Evolutionary conservation across 2,797 vertebrate genomes (phyloP).

Genomic region (Clarias laeviceps): DNA sequence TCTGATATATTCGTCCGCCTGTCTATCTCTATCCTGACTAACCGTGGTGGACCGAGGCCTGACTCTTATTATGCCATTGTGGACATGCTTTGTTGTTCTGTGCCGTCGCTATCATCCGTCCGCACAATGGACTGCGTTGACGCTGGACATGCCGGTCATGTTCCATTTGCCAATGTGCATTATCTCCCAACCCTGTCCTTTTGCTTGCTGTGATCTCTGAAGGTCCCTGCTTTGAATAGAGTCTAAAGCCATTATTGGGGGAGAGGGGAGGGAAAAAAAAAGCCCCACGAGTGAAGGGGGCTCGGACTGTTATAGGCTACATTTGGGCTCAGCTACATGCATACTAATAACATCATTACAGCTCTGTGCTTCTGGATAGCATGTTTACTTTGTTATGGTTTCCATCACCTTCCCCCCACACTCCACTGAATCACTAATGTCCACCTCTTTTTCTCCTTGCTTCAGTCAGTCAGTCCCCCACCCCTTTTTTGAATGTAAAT

Average conservation of each 20-base stretch:
- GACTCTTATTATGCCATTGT: slow-evolving; percentile 59
- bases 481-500: slow-evolving; percentile 81
- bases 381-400: slow-evolving; percentile 90
- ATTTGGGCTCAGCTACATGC: slow-evolving; percentile 88
- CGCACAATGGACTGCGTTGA: slow-evolving; percentile 65
- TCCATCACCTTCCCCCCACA: slow-evolving; percentile 82
- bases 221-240: slow-evolving; percentile 76
- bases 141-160: slow-evolving; percentile 64
- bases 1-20: slow-evolving; percentile 23
- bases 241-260: slow-evolving; percentile 79
- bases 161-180: slow-evolving; percentile 75
- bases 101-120: slow-evolving; percentile 60
- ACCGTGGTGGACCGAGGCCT: slow-evolving; percentile 52
- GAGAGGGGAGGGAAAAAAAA: slow-evolving; percentile 38
- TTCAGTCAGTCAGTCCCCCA: slow-evolving; percentile 45
- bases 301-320: slow-evolving; percentile 85
- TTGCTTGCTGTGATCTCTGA: slow-evolving; percentile 63
- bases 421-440: slow-evolving; percentile 82
- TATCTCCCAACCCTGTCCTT: slow-evolving; percentile 71
- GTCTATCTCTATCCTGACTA: slow-evolving; percentile 44
- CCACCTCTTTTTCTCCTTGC: slow-evolving; percentile 64
- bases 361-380: slow-evolving; percentile 82
- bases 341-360: slow-evolving; percentile 95
- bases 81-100: slow-evolving; percentile 64
- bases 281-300: slow-evolving; percentile 61